phyloP scores from a whole-genome alignment of 2,888 invertebrate species.

The Drosophila lacicola region DNA sequence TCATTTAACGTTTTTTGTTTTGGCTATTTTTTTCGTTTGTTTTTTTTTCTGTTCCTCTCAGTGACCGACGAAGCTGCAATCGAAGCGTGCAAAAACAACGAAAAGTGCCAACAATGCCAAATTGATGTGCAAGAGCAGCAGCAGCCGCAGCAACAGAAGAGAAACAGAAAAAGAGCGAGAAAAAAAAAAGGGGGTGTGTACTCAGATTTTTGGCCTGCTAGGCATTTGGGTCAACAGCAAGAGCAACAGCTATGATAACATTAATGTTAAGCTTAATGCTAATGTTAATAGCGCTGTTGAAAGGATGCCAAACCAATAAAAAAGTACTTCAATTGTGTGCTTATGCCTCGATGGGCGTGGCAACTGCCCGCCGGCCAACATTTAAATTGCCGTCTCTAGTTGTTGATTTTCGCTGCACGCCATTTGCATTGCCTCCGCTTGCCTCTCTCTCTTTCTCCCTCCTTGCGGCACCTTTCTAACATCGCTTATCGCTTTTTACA shows the following conservation, averaged over 20 bases:
- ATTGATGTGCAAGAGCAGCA: constrained; percentile 45
- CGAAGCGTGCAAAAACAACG: constrained; percentile 67
- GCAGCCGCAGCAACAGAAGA: background rate
- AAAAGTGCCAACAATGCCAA: constrained; percentile 37
- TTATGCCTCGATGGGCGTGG: constrained; percentile 27
- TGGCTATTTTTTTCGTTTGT: constrained; percentile 26
- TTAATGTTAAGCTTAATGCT: constrained; percentile 17
- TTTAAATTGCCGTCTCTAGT: constrained; percentile 11
- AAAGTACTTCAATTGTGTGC: constrained; percentile 10
- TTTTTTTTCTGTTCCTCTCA: constrained; percentile 24
- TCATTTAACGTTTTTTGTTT: constrained; percentile 67
- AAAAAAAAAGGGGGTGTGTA: constrained; percentile 41
- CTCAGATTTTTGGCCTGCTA: constrained; percentile 41
- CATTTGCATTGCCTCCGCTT: constrained; percentile 6
- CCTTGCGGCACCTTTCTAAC: constrained; percentile 1
- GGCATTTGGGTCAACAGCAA: constrained; percentile 50
- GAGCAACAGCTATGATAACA: constrained; percentile 25
- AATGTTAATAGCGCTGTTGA: constrained; percentile 19
- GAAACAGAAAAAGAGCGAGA: constrained; percentile 14
- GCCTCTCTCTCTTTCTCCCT: background rate
- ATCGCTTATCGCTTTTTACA: constrained; percentile 1
- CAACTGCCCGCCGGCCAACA: constrained; percentile 3
- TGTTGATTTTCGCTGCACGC: constrained; percentile 11
- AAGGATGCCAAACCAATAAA: constrained; percentile 42
- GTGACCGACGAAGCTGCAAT: constrained; percentile 61